Evolutionary conservation across 2,113 vertebrate species (phyloP).

Genomic region (Cyanoderma ruficeps): DNA sequence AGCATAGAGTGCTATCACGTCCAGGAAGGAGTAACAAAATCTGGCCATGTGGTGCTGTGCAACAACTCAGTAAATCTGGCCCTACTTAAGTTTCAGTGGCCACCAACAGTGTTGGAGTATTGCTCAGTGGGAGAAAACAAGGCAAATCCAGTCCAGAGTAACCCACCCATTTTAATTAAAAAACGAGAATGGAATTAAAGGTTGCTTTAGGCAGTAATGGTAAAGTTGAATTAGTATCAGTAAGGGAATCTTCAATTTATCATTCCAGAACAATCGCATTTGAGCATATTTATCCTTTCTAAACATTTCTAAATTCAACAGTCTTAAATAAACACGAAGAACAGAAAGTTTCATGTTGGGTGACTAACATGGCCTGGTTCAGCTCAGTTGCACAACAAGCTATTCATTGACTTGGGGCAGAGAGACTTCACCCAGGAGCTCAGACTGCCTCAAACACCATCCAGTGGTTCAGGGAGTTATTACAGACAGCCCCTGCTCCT

Average conservation of each 20-base stretch:
- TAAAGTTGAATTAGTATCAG: constrained; percentile 6
- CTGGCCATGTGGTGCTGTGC: neutral
- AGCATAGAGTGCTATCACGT: neutral
- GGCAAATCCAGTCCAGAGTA: constrained; percentile 13
- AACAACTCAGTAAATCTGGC: constrained; percentile 22
- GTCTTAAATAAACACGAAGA: neutral
- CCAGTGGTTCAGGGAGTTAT: constrained; percentile 47
- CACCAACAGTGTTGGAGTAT: constrained; percentile 35
- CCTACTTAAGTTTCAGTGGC: constrained; percentile 48
- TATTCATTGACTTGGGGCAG: neutral
- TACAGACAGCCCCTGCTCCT: neutral
- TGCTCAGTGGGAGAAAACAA: constrained; percentile 26
- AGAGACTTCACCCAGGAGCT: neutral
- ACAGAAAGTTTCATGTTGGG: neutral
- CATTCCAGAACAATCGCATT: neutral
- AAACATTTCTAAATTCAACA: constrained; percentile 3
- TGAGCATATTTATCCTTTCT: constrained; percentile 3
- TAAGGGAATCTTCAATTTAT: neutral
- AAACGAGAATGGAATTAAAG: constrained; percentile 19
- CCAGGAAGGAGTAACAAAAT: neutral
- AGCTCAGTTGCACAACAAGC: neutral
- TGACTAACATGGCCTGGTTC: neutral
- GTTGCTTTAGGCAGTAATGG: constrained; percentile 13
- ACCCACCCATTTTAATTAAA: constrained; percentile 28
- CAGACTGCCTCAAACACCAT: constrained; percentile 55